Evolutionary conservation across 37 sponge, comb jelly and placozoan genomes (phyloP), one percentile per base, ranked within the genome.

Genomic region (Geodia barretti): DNA sequence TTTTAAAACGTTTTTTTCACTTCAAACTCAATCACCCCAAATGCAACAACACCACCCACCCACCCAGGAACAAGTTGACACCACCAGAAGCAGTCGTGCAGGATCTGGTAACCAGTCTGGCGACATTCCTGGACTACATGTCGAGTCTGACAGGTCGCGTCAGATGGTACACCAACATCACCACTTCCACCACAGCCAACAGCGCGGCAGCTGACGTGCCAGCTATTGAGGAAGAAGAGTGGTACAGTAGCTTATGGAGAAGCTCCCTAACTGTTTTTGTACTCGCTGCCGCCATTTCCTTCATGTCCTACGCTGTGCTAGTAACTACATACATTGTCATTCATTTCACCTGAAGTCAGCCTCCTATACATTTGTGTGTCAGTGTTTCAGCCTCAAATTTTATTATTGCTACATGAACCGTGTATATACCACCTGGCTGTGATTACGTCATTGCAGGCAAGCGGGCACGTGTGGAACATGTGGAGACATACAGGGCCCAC

Each of bases 181-280:
- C 40, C 17, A 77, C 41, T 32, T 5, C 8, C 23, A 30, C 11
- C 1, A 25, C 11, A 21, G 31, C n/a, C 64, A 24, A 26, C 47
- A 17, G n/a, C 24, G 28, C 70, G 20, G 33, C 63, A 80, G 80
- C 61, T 59, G 54, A 4, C 23, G 33, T 54, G 80, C 54, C 32
- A 2, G 34, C 19, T n/a, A 2, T 31, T 24, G 14, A 54, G 19
- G n/a, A 28, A 61, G 39, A 30, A 54, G 39, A 30, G 37, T 58
- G 59, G 32, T 71, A 54, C 70, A 80, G 75, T 34, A 60, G 70
- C 41, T 77, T 85, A 71, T 60, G 68, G 21, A 37, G 71, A 70
- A 85, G 78, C 42, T 76, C 85, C 21, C 28, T 77, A 2, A 26
- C 77, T 11, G 76, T 69, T 39, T 62, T 85, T 2, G 34, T 29